phyloP scores from a whole-genome alignment of 2,797 vertebrate species.

The Cercopithecus mitis region DNA sequence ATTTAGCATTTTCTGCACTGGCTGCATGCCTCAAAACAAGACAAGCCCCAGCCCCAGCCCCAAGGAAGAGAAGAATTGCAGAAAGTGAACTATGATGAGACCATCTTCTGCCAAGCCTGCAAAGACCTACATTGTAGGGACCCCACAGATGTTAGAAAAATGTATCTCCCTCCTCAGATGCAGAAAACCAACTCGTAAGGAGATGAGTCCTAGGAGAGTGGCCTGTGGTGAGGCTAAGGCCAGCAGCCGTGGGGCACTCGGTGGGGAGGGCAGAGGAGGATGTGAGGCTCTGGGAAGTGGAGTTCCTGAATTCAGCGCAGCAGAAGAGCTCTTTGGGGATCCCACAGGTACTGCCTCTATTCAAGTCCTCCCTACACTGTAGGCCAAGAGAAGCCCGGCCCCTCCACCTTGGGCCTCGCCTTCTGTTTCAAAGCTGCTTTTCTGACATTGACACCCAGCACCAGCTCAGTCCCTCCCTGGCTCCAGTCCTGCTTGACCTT shows the following conservation, averaged over 20 bases:
- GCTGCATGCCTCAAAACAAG: accelerated
- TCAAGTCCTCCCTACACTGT: accelerated
- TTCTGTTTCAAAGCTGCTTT: background rate
- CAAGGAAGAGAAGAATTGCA: background rate
- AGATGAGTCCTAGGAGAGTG: accelerated
- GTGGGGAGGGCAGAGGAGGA: background rate
- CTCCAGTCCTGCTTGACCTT: background rate
- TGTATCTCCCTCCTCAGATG: background rate
- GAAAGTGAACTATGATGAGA: background rate
- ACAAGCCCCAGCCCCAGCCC: background rate
- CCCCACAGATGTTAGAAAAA: background rate
- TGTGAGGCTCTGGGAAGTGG: accelerated
- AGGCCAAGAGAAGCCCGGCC: accelerated
- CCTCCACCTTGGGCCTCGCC: background rate
- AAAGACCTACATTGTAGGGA: too few species aligned
- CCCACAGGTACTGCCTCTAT: background rate
- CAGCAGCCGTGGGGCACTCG: accelerated
- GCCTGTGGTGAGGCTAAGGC: background rate
- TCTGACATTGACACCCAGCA: background rate
- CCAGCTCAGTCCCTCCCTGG: background rate
- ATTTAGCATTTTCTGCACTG: accelerated
- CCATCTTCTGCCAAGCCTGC: background rate
- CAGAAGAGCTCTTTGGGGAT: background rate
- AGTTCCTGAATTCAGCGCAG: background rate
- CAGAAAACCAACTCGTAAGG: background rate